These are phyloP conservation scores for Crenichthys baileyi DNA, from an alignment of 2,797 vertebrate genomes.

Conservation along the genomic window DNA sequence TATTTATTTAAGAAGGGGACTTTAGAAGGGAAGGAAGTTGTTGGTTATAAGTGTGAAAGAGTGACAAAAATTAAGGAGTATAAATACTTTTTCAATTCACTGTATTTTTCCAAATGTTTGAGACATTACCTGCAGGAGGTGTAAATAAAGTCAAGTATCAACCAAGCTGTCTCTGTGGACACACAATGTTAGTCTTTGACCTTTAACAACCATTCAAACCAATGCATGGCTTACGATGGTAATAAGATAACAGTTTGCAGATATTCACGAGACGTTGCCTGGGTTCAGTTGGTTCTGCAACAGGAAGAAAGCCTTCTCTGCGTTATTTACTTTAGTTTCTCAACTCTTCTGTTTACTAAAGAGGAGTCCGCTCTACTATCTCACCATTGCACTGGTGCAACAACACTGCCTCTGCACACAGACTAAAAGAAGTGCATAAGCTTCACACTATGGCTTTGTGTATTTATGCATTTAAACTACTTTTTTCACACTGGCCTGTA, in stretches of 20 bases:
- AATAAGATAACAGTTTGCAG: conserved; percentile 76
- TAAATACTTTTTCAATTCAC: background rate
- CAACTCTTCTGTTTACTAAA: conserved; percentile 67
- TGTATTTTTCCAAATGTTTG: background rate
- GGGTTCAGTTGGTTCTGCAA: conserved; percentile 55
- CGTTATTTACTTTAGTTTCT: conserved; percentile 64
- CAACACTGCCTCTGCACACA: conserved; percentile 20
- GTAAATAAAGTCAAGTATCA: background rate
- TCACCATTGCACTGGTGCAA: conserved; percentile 36
- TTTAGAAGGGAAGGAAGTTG: background rate
- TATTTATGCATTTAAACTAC: conserved; percentile 26
- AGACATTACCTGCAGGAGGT: background rate
- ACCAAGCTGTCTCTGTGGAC: conserved; percentile 15
- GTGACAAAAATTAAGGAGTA: background rate
- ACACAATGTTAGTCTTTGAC: conserved; percentile 46
- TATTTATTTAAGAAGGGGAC: background rate
- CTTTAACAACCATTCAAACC: conserved; percentile 71
- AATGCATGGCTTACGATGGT: conserved; percentile 72
- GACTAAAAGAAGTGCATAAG: conserved; percentile 27
- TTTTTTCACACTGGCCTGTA: conserved; percentile 3
- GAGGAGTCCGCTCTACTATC: conserved; percentile 53
- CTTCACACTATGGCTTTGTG: conserved; percentile 1
- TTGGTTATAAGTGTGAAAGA: background rate
- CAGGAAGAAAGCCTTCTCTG: conserved; percentile 64
- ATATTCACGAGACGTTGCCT: conserved; percentile 68